Conservation (phyloP, 1,140 invertebrate genomes). For the Catajapyx aquilonaris region DNA sequence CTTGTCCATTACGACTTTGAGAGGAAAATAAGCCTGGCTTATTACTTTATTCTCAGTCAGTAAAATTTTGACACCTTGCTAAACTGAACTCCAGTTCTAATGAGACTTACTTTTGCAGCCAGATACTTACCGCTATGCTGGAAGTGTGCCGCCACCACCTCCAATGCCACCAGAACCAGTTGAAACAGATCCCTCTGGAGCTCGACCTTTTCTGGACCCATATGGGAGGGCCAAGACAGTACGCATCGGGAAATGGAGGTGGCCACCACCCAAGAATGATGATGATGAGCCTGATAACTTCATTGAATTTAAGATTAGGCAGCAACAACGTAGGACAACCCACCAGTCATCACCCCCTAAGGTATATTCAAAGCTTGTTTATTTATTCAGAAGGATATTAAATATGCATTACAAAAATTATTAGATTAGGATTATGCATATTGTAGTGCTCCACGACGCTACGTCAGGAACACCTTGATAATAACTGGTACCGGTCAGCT, state of each 20-base stretch:
- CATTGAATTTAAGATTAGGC: conserved; percentile 69
- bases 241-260: conserved; percentile 86
- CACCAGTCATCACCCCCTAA: conserved; percentile 26
- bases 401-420: neutral
- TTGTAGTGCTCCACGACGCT: too few species aligned
- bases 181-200: conserved; percentile 41
- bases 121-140: too few species aligned
- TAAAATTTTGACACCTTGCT: too few species aligned
- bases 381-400: neutral
- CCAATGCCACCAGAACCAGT: conserved; percentile 64
- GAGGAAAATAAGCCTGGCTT: too few species aligned
- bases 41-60: too few species aligned
- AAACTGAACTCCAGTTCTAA: too few species aligned
- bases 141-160: conserved; percentile 45
- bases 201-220: conserved; percentile 63
- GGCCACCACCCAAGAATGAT: conserved; percentile 75
- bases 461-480: too few species aligned
- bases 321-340: conserved; percentile 52
- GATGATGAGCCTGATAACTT: conserved; percentile 43
- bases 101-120: too few species aligned
- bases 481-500: too few species aligned
- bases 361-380: conserved; percentile 3
- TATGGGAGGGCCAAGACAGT: conserved; percentile 87
- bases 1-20: too few species aligned
- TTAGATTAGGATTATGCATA: too few species aligned